Base-by-base conservation (phyloP, 2,888 invertebrate species). In the Epirrita christyi region DNA sequence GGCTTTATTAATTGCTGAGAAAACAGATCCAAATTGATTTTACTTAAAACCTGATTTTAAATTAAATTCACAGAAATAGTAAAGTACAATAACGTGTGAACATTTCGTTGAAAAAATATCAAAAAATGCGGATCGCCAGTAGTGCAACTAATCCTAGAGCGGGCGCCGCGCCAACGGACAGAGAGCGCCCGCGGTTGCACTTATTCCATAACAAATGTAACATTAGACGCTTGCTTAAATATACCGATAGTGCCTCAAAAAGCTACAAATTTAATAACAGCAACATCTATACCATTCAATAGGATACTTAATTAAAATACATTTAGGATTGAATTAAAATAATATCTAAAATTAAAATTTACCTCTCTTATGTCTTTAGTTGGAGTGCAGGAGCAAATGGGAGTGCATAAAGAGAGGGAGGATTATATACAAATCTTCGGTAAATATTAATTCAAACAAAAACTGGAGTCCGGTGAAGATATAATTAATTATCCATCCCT, bases 21-120 rank as follows among this genome's bases (percentile, higher is more conserved):
- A 91, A 90, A 90, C 85, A 78, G 80, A 78, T 90, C 86, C 83
- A 91, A 91, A 91, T 90, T 89, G 90, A 91, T 90, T 90, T 59
- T 86, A 83, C 73, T 80, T 83, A 85, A 80, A 85, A 88, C 89
- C 83, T 89, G 91, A 91, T 91, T 91, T 86, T 85, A 86, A 85
- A 86, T 86, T 87, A 82, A 85, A 83, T 85, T 89, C 76, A 85
- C 78, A 86, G 83, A 83, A 79, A 87, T 86, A 85, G 81, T 85
- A 86, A 83, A 86, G 73, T 86, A 84, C 77, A 81, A 86, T 81
- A 86, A 82, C 80, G 82, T 88, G 88, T 88, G 88, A 86, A 88
- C 81, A 89, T 84, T 80, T 77, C 89, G 81, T 87, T 89, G 88
- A 91, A 91, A 91, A 91, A 87, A 86, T 81, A 84, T 90, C 88